phyloP scores from a whole-genome alignment of 2,888 invertebrate species.

The Euplagia quadripunctaria region DNA sequence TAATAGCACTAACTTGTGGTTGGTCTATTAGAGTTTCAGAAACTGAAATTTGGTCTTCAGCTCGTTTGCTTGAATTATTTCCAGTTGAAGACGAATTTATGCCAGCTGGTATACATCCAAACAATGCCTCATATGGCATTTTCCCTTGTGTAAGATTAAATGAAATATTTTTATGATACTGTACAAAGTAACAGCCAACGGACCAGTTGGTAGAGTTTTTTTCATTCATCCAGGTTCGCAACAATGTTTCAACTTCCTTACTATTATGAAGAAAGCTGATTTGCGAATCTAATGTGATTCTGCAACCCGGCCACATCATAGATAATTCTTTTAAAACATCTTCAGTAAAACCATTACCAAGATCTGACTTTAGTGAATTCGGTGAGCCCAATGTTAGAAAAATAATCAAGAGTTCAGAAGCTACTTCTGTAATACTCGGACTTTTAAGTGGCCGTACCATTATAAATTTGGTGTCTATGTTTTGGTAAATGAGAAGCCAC shows the following conservation, averaged over 20 bases:
- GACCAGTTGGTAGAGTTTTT: conserved; percentile 25
- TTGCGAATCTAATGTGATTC: background rate
- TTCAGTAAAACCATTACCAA: background rate
- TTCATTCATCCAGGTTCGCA: conserved; percentile 21
- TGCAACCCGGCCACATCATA: conserved; percentile 15
- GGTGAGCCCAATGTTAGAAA: conserved; percentile 24
- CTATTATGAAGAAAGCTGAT: background rate
- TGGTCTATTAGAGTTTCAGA: background rate
- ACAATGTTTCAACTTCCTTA: conserved; percentile 9
- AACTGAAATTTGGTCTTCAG: background rate
- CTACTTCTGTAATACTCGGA: conserved; percentile 11
- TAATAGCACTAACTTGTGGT: background rate
- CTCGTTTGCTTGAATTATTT: background rate
- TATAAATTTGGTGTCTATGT: conserved; percentile 17
- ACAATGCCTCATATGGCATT: conserved; percentile 12
- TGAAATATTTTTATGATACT: conserved; percentile 18
- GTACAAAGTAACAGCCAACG: conserved; percentile 19
- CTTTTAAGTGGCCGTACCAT: conserved; percentile 23
- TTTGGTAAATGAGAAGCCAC: conserved; percentile 22
- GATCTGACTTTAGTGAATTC: conserved; percentile 7
- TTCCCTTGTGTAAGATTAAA: background rate
- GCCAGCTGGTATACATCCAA: conserved; percentile 8
- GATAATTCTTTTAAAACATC: conserved; percentile 9
- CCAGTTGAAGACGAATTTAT: background rate
- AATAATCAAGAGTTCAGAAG: conserved; percentile 17